Evolutionary conservation across 2,113 vertebrate genomes (phyloP).

Genomic region (Shinisaurus crocodilurus): DNA sequence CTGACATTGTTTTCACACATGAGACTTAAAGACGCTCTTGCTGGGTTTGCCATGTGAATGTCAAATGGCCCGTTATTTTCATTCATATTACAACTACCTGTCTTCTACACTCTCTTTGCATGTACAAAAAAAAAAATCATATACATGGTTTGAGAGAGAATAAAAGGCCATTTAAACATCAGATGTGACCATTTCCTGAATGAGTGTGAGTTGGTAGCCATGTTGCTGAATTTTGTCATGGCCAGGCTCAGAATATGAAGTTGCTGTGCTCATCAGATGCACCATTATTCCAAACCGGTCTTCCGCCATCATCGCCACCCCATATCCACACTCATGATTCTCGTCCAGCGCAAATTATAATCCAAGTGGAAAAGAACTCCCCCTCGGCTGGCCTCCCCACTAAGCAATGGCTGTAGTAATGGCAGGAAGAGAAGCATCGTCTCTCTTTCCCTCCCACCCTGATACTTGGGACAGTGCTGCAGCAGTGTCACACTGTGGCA

Average conservation of each 20-base stretch:
- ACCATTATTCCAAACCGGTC: neutral
- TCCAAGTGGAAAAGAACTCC: neutral
- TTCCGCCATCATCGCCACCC: neutral
- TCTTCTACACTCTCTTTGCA: neutral
- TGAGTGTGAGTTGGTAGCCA: neutral
- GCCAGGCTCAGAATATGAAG: neutral
- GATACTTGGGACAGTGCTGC: neutral
- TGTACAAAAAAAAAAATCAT: neutral
- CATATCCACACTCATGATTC: neutral
- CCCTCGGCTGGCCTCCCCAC: neutral
- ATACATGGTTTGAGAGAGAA: neutral
- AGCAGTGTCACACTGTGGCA: neutral
- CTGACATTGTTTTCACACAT: neutral
- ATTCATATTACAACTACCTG: neutral
- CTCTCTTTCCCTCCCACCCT: neutral
- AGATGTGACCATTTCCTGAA: neutral
- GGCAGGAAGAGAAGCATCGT: neutral
- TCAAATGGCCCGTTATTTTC: neutral
- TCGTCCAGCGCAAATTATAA: neutral
- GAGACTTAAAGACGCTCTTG: neutral
- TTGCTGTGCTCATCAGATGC: neutral
- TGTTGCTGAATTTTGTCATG: neutral
- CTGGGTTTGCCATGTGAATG: neutral
- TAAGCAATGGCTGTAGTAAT: neutral
- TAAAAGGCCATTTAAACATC: neutral